Percentiles rank a stretch among this genome's conserved stretches.
Conservation (phyloP, 1,140 invertebrate genomes). For the Saccostrea cuccullata region DNA sequence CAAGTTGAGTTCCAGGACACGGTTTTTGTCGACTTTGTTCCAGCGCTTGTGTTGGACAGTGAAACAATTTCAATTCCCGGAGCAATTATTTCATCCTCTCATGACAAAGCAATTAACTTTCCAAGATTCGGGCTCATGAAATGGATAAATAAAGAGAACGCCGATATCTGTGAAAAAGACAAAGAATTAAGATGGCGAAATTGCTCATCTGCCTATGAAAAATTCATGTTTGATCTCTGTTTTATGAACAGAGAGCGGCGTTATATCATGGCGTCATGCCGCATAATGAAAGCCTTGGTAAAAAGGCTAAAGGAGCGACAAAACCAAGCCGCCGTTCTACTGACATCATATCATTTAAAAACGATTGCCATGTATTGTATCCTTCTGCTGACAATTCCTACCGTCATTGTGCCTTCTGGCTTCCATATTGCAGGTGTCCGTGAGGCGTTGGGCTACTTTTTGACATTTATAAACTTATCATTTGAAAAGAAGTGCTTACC, state of each 20-base stretch:
- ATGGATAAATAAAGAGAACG: background rate
- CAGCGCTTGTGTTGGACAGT: background rate
- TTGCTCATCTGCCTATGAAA: background rate
- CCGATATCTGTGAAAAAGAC: background rate
- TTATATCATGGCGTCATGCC: background rate
- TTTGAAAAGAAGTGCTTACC: background rate
- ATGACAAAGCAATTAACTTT: background rate
- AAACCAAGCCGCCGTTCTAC: background rate
- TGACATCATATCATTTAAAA: background rate
- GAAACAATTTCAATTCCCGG: background rate
- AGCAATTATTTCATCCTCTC: background rate
- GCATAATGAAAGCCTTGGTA: background rate
- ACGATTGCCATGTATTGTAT: background rate
- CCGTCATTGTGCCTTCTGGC: background rate
- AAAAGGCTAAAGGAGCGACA: background rate
- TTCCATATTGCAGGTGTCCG: background rate
- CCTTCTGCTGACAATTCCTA: background rate
- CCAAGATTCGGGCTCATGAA: background rate
- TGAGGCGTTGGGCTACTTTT: slow-evolving; percentile 1
- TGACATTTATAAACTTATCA: background rate
- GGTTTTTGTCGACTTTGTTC: background rate
- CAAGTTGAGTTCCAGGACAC: background rate
- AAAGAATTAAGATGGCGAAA: slow-evolving; percentile 11
- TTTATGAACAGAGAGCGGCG: background rate
- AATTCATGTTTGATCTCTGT: background rate